Evolutionary conservation across 92 coral and sea anemone species (phyloP), one percentile per base, ranked within the genome.

Genomic region (Paramuricea clavata): DNA sequence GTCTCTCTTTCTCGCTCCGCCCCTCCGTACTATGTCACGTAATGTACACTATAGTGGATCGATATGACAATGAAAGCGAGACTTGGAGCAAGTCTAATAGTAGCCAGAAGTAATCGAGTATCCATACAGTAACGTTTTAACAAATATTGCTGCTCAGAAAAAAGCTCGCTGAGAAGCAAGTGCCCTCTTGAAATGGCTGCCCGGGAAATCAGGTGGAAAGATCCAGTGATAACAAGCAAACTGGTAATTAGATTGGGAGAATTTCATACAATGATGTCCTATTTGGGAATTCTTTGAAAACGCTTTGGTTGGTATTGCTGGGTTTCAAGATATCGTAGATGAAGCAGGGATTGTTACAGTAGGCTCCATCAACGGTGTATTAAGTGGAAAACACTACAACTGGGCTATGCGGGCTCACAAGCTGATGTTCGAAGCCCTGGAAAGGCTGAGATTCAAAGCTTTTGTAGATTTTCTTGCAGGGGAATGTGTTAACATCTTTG

Each of bases 161-260:
- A n/a, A n/a, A n/a, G n/a, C n/a, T n/a, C n/a, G n/a, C n/a, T n/a
- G n/a, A n/a, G n/a, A n/a, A n/a, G n/a, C n/a, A n/a, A n/a, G n/a
- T n/a, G n/a, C n/a, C n/a, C n/a, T n/a, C n/a, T n/a, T n/a, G n/a
- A n/a, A n/a, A n/a, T n/a, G n/a, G n/a, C n/a, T n/a, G 61, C 61
- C 21, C 61, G 11, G 23, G 4, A 6, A 13, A 52, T 52, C 19
- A 15, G 61, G 23, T 74, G 88, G 89, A 90, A 90, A 59, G 83
- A 86, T 44, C 62, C 69, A 13, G 89, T 67, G 43, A 15, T 41
- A 28, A 69, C 81, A 39, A 73, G 68, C 34, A 69, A 47, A 39
- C 36, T 86, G 32, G 90, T 90, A 39, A 47, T 86, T 25, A 69
- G 90, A 68, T 77, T 83, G 84, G 80, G 85, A 19, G 91, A 59